phyloP scores from a whole-genome alignment of 2,797 vertebrate genomes.

The Miichthys miiuy region DNA sequence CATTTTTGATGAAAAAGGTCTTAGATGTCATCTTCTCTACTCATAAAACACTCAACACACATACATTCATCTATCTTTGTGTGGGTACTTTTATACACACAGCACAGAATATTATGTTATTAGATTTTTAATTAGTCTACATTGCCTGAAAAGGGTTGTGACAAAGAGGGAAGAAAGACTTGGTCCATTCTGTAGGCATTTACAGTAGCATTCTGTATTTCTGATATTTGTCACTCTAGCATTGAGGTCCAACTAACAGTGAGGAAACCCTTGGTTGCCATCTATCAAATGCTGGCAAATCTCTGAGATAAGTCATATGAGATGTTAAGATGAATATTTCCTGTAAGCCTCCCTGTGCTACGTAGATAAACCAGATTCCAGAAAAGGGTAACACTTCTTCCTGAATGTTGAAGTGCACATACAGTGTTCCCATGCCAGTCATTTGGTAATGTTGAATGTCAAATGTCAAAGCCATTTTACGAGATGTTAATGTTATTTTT shows the following conservation, averaged over 20 bases:
- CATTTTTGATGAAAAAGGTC: conserved; percentile 23
- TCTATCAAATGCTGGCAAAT: conserved; percentile 23
- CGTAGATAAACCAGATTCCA: conserved; percentile 27
- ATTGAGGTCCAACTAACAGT: conserved; percentile 5
- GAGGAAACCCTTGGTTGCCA: conserved; percentile 12
- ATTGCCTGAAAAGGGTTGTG: conserved; percentile 28
- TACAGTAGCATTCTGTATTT: conserved; percentile 15
- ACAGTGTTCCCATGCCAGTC: conserved; percentile 59
- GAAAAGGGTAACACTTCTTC: conserved; percentile 32
- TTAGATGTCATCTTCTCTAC: conserved; percentile 20
- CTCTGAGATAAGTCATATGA: conserved; percentile 35
- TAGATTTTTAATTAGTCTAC: conserved; percentile 46
- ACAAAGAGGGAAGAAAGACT: conserved; percentile 13
- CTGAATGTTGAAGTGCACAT: conserved; percentile 43
- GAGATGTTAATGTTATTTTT: conserved; percentile 37
- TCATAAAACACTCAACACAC: conserved; percentile 33
- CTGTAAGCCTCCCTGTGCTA: conserved; percentile 34
- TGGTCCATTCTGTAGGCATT: conserved; percentile 24
- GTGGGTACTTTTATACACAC: conserved; percentile 28
- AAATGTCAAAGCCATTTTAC: conserved; percentile 54
- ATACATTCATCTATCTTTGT: conserved; percentile 39
- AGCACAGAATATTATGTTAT: conserved; percentile 29
- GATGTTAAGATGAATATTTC: conserved; percentile 55
- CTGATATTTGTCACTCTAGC: conserved; percentile 12
- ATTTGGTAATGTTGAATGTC: conserved; percentile 55